phyloP scores from a whole-genome alignment of 1,140 invertebrate genomes.

The Papilio machaon region DNA sequence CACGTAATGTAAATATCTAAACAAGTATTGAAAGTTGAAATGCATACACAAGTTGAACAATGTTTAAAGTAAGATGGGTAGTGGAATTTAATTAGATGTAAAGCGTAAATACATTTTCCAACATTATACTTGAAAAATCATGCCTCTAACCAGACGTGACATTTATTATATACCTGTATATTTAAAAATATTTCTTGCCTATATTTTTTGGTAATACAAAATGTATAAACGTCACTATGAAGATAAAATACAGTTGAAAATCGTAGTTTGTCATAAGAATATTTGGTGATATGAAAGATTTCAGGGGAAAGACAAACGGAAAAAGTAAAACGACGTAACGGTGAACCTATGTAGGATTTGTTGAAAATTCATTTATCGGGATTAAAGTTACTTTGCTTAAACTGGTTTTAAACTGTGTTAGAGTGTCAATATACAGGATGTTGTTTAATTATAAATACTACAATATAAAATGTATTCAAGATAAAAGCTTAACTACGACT shows the following conservation, averaged over 20 bases:
- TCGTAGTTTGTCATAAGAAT: background rate
- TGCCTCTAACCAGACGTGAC: too few species aligned
- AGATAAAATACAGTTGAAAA: background rate
- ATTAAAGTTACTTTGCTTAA: slow-evolving; percentile 17
- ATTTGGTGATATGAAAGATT: slow-evolving; percentile 1
- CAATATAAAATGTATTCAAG: too few species aligned
- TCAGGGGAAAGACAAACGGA: background rate
- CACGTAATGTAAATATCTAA: background rate
- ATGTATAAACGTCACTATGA: background rate
- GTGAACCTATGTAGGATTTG: slow-evolving; percentile 25
- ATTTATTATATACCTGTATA: too few species aligned
- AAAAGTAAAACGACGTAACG: slow-evolving; percentile 20
- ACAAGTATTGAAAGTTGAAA: background rate
- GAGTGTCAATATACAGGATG: slow-evolving; percentile 25
- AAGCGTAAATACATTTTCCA: too few species aligned
- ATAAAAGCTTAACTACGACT: too few species aligned
- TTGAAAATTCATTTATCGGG: slow-evolving; percentile 33
- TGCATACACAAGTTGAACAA: background rate
- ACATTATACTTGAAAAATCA: too few species aligned
- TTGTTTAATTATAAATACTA: background rate
- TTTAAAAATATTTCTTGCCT: background rate
- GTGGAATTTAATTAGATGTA: background rate
- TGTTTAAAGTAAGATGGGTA: background rate
- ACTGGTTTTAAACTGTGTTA: slow-evolving; percentile 28
- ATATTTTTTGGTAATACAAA: background rate